Base-by-base conservation (phyloP, 2,797 vertebrate species). In the Microctenopoma stevenorrisi region DNA sequence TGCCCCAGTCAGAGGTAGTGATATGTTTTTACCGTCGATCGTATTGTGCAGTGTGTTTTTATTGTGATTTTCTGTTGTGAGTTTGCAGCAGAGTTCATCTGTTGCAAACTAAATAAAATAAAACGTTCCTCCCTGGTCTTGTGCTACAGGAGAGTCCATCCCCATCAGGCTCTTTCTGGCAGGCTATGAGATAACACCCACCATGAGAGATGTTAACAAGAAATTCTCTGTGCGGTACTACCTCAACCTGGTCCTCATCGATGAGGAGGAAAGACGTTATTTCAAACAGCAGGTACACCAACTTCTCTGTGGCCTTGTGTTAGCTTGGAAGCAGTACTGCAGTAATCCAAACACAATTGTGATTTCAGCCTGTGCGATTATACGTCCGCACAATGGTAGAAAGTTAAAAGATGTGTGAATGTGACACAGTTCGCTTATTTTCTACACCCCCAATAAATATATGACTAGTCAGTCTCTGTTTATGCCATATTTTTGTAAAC, bases 221-320 rank as follows among this genome's bases (percentile, higher is more conserved):
- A 99, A 98, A 93, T 99, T 96, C 89, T 98, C 97, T 0, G 97
- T 99, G 91, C 95, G 96, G 51, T 99, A 99, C 94, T 98, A 98
- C 93, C 97, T 99, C 91, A 99, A 99, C 79, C 91, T 99, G 86
- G 97, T 99, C 79, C 95, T 99, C 82, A 98, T 99, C 0, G 98
- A 99, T 0, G 97, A 99, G 80, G 98, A 99, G 73, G 98, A 99
- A 52, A 91, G 98, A 33, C 96, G 98, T 71, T 99, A 99, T 84
- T 99, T 99, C 88, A 99, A 99, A 88, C 98, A 99, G 90, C 98
- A 99, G 97, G 98, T 98, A 84, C 60, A 25, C 33, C 7, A 0
- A 15, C 44, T 30, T 35, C 22, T 40, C 22, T 7, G 10, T 5
- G 5, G 5, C 47, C n/a, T 33, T 40, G 18, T 18, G 12, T 18